Evolutionary conservation across 2,797 vertebrate species (phyloP).

Genomic region (Onychomys leucogaster): DNA sequence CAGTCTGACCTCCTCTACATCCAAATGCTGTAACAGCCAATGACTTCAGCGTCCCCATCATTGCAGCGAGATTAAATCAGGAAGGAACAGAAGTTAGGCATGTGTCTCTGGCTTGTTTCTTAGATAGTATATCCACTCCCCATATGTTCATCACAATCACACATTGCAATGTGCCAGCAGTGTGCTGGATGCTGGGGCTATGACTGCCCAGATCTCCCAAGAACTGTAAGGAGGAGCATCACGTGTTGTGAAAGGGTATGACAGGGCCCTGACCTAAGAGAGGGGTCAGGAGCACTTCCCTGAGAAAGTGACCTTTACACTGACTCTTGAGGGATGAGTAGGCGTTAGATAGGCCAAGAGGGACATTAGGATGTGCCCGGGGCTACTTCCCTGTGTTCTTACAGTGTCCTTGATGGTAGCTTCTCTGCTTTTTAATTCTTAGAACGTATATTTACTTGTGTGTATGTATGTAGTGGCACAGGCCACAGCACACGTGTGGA

Average conservation of each 20-base stretch:
- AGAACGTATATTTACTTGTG: not conserved
- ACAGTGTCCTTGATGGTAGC: not conserved
- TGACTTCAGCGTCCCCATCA: not conserved
- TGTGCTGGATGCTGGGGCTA: not conserved
- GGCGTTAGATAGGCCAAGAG: conserved; percentile 32
- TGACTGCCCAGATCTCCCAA: not conserved
- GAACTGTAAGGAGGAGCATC: not conserved
- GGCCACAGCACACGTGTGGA: not conserved
- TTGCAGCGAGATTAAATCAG: not conserved
- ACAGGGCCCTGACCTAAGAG: conserved; percentile 26
- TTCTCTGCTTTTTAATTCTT: not conserved
- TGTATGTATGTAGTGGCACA: not conserved
- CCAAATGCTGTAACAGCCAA: conserved; percentile 51
- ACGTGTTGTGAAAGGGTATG: not conserved
- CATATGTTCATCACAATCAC: not conserved
- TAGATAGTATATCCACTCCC: not conserved
- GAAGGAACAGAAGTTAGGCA: not conserved
- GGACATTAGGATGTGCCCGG: not conserved
- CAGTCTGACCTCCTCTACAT: conserved; percentile 51
- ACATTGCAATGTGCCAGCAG: not conserved
- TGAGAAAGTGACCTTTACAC: conserved; percentile 78
- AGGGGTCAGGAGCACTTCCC: conserved; percentile 68
- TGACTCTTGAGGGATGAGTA: conserved; percentile 59
- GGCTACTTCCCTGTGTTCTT: not conserved
- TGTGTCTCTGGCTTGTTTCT: not conserved